A percentile compares a stretch with the other conserved stretches of the same genome.
phyloP scores from a whole-genome alignment of 2,888 invertebrate species.

The Parnassius mnemosyne region DNA sequence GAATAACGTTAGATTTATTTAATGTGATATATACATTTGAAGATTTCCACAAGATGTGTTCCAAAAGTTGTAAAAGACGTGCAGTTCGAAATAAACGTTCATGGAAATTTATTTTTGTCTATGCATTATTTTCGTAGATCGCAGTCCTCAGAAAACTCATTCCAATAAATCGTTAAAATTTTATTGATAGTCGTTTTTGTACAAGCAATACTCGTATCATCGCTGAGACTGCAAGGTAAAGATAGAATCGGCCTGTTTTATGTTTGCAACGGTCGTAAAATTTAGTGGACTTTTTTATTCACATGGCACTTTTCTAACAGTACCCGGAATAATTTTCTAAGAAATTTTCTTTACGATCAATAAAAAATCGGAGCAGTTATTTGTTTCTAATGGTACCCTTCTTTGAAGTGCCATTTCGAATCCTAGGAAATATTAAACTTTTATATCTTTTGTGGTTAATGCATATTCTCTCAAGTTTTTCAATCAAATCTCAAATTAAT shows the following conservation, averaged over 20 bases:
- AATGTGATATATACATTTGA: no score
- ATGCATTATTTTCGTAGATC: conserved; percentile 1
- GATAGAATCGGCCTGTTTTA: conserved; percentile 63
- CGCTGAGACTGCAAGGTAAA: conserved; percentile 35
- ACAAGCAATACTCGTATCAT: conserved; percentile 14
- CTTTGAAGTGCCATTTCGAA: no score
- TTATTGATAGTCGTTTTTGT: conserved; percentile 17
- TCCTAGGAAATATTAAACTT: no score
- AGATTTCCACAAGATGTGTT: no score
- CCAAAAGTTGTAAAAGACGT: no score
- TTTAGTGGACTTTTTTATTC: conserved; percentile 68
- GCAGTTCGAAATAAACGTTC: background rate
- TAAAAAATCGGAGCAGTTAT: conserved; percentile 18
- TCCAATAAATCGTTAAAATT: conserved; percentile 20
- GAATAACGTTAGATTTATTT: no score
- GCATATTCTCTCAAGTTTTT: no score
- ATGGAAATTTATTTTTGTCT: background rate
- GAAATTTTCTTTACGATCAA: conserved; percentile 18
- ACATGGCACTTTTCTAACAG: conserved; percentile 60
- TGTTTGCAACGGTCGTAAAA: conserved; percentile 61
- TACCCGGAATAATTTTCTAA: conserved; percentile 29
- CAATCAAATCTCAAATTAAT: no score
- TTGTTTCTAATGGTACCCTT: conserved; percentile 17
- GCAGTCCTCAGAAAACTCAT: conserved; percentile 12
- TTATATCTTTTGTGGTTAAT: no score